Conservation (phyloP, 1,140 invertebrate species). For the Mylabris phalerata region DNA sequence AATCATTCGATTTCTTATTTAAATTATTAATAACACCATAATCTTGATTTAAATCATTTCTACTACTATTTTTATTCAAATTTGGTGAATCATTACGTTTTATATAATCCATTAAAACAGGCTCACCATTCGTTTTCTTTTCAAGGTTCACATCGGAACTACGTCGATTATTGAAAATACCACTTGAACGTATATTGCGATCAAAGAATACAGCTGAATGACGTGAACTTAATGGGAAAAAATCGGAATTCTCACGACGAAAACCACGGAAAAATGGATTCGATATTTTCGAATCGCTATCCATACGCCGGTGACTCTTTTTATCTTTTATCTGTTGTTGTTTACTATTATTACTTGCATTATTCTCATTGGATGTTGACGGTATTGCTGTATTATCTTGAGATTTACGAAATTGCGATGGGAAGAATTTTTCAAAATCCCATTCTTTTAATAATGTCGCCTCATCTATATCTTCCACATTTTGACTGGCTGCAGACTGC, state of each 20-base stretch:
- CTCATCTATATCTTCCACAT: constrained; percentile 55
- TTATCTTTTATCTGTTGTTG: constrained; percentile 30
- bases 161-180: constrained; percentile 57
- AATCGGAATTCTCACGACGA: constrained; percentile 71
- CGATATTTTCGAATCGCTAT: constrained; percentile 58
- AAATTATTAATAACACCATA: constrained; percentile 33
- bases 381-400: constrained; percentile 39
- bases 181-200: constrained; percentile 49
- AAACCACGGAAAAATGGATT: constrained; percentile 69
- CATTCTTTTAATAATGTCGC: constrained; percentile 70
- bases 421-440: constrained; percentile 78
- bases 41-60: constrained; percentile 25
- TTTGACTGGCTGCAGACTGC: constrained; percentile 39
- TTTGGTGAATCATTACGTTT: constrained; percentile 47
- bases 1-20: constrained; percentile 15
- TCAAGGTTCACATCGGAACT: constrained; percentile 50
- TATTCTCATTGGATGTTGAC: constrained; percentile 40
- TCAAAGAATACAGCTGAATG: constrained; percentile 64
- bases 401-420: constrained; percentile 43
- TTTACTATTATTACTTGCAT: constrained; percentile 12
- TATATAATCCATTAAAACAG: constrained; percentile 63
- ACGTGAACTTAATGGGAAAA: constrained; percentile 62
- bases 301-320: constrained; percentile 51
- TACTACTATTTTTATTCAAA: not conserved
- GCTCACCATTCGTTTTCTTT: constrained; percentile 53